Evolutionary conservation across 2,113 vertebrate genomes (phyloP).

Genomic region (Podarcis raffonei): DNA sequence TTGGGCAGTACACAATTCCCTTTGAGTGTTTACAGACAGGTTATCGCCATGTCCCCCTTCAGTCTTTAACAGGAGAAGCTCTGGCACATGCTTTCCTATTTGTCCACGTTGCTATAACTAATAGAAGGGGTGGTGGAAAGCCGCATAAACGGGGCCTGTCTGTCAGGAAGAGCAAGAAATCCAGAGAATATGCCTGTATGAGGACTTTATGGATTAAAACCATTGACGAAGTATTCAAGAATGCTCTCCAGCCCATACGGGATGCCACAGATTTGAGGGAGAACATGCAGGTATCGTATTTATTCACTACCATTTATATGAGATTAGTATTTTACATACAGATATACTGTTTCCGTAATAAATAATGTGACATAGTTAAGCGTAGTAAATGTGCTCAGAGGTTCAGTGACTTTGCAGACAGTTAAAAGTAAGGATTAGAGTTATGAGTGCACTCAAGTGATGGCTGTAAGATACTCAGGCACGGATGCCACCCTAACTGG

Average conservation of each 20-base stretch:
- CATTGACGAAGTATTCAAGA: conserved; percentile 96
- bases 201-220: conserved; percentile 92
- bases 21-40: conserved; percentile 97
- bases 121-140: conserved; percentile 95
- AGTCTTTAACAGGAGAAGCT: conserved; percentile 91
- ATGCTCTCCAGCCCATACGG: conserved; percentile 87
- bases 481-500: background rate
- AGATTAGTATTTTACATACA: background rate
- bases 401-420: background rate
- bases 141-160: conserved; percentile 96
- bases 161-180: conserved; percentile 92
- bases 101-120: conserved; percentile 96
- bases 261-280: conserved; percentile 96
- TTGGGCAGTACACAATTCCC: conserved; percentile 96
- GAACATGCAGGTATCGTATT: conserved; percentile 92
- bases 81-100: conserved; percentile 92
- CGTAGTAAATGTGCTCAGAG: background rate
- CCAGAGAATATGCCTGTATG: conserved; percentile 93
- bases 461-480: background rate
- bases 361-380: background rate
- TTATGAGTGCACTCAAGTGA: background rate
- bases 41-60: conserved; percentile 92
- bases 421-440: background rate
- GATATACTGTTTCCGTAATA: background rate
- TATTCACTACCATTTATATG: background rate